Evolutionary conservation across 2,797 vertebrate genomes (phyloP), one percentile per base, ranked within the genome.

Genomic region (Ptychadena robeensis): DNA sequence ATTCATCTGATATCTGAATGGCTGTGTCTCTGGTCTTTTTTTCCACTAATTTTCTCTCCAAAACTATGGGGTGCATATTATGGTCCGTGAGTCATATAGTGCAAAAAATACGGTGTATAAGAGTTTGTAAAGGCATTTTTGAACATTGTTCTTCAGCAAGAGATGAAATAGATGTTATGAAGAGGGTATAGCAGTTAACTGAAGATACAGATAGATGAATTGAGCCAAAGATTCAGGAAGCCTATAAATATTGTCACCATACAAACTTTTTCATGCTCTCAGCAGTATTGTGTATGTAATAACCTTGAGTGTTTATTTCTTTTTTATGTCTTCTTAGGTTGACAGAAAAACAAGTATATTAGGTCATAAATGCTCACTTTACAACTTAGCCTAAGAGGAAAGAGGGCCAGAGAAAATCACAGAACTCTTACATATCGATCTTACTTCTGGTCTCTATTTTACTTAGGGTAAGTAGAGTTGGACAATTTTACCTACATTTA

Each of bases 301-400:
- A 82, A 82, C 72, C 80, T 63, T 63, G 64, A 76, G 35, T 63
- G 28, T 69, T 76, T 63, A 40, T 66, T 44, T 82, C 73, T 64
- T 68, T 28, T 63, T 65, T 37, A 11, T 30, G 31, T 38, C 66
- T 76, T 34, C 72, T 28, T 35, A 76, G 65, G 9, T 25, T 70
- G 30, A 63, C 73, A 82, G 64, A 59, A 82, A 82, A 74, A 82
- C 27, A 75, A 75, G 80, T 74, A 82, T 82, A 75, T 82, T 75
- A 73, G 15, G 59, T 25, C 44, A 75, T 82, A 82, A 77, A 68
- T 53, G 80, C n/a, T 18, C 38, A 53, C 7, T 68, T 74, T 57
- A 81, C 71, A 74, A 30, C 25, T 5, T 67, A 59, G 1, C 44
- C 40, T 57, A 15, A 65, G 15, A 81, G 44, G 27, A 59, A 81